phyloP scores from a whole-genome alignment of 92 coral and sea anemone species.

The Chrysogorgia sp. region DNA sequence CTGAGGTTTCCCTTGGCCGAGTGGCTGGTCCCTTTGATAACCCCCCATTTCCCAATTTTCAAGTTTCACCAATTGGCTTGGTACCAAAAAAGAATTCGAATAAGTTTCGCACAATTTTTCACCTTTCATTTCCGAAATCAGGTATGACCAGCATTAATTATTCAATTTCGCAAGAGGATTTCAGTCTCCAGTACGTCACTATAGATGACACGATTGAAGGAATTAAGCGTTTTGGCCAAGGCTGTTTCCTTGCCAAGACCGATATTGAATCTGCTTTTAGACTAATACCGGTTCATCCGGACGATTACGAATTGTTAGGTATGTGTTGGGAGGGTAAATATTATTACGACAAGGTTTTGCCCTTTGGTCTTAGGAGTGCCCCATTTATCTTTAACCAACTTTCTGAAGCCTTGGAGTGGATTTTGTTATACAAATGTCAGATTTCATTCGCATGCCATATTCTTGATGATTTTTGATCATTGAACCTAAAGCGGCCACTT shows the following conservation, averaged over 20 bases:
- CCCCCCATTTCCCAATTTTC: constrained; percentile 47
- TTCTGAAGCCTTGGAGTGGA: constrained; percentile 60
- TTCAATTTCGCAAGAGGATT: constrained; percentile 63
- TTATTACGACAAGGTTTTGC: too few relatives aligned
- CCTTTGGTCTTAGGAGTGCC: too few relatives aligned
- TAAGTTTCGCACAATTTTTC: constrained; percentile 46
- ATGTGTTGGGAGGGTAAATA: too few relatives aligned
- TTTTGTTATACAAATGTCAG: background rate
- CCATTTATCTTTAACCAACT: too few relatives aligned
- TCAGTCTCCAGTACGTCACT: constrained; percentile 44
- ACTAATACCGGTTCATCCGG: constrained; percentile 53
- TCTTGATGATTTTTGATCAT: constrained; percentile 62
- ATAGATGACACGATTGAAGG: too few relatives aligned
- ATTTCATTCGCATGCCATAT: constrained; percentile 65
- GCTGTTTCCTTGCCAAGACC: constrained; percentile 63
- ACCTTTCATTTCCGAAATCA: constrained; percentile 53
- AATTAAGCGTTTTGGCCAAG: too few relatives aligned
- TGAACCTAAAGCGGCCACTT: constrained; percentile 34
- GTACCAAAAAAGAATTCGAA: constrained; percentile 44
- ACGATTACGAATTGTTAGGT: too few relatives aligned
- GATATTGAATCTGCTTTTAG: constrained; percentile 65
- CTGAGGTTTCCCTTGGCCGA: too few relatives aligned
- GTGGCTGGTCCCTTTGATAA: constrained; percentile 44
- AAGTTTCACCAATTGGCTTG: constrained; percentile 30
- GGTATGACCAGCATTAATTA: constrained; percentile 60